Conservation (phyloP, 2,888 invertebrate genomes). For the Eudasyphora cyanicolor region DNA sequence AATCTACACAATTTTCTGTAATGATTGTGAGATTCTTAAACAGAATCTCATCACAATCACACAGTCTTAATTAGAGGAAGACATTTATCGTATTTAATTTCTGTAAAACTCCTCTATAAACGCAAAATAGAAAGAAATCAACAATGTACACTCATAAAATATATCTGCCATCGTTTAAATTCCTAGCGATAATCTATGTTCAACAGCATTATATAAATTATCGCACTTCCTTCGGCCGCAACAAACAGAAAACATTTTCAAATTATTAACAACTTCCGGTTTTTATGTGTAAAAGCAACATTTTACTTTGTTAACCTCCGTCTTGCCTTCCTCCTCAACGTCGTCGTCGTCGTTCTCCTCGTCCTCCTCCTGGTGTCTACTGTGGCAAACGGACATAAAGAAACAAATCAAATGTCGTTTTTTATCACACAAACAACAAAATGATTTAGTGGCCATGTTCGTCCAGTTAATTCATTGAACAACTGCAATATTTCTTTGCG, state of each 20-base stretch:
- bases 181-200: neutral
- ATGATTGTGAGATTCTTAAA: no score
- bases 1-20: no score
- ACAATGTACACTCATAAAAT: no score
- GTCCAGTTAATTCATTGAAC: slow-evolving; percentile 66
- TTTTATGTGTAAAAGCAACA: slow-evolving; percentile 49
- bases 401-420: slow-evolving; percentile 55
- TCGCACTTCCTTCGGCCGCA: neutral
- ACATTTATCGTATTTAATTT: no score
- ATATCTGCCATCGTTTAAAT: no score
- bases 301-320: slow-evolving; percentile 38
- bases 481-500: slow-evolving; percentile 63
- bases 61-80: no score
- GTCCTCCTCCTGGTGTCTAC: neutral
- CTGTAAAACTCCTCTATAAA: no score
- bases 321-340: slow-evolving; percentile 23
- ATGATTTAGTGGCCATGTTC: slow-evolving; percentile 62
- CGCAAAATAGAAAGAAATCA: no score
- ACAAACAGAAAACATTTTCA: slow-evolving; percentile 15
- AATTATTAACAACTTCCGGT: slow-evolving; percentile 63
- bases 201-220: neutral
- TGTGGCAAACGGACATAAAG: slow-evolving; percentile 15
- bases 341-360: no score
- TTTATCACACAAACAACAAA: slow-evolving; percentile 58
- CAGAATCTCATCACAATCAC: no score